These are phyloP conservation scores for Pseudochaenichthys georgianus DNA, from an alignment of 2,797 vertebrate species.

Conservation along the genomic window DNA sequence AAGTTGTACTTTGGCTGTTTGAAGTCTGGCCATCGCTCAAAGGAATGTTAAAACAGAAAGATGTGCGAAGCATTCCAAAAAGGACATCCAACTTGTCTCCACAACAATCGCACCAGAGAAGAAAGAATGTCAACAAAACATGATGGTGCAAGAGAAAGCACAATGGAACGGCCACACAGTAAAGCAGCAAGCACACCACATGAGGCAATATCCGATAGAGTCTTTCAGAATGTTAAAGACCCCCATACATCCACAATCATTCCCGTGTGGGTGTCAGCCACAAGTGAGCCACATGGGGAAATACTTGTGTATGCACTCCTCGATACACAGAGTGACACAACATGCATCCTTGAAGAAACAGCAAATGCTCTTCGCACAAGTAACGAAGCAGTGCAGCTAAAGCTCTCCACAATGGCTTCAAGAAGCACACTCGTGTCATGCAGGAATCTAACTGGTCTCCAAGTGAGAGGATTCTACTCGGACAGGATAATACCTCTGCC, in stretches of 20 bases:
- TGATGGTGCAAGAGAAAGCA: neutral
- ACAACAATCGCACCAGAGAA: neutral
- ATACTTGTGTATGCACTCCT: slow-evolving; percentile 7
- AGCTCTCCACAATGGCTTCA: too few species aligned
- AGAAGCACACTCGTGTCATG: too few species aligned
- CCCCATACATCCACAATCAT: neutral
- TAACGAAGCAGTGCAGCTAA: too few species aligned
- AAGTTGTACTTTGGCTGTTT: slow-evolving; percentile 39
- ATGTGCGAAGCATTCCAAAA: slow-evolving; percentile 14
- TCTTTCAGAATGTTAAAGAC: neutral
- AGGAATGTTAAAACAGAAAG: slow-evolving; percentile 4
- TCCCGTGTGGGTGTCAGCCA: slow-evolving; percentile 39
- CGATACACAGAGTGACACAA: too few species aligned
- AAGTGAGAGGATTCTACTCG: too few species aligned
- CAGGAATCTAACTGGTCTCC: too few species aligned
- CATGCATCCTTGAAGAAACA: too few species aligned
- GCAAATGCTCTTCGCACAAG: too few species aligned
- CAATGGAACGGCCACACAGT: too few species aligned
- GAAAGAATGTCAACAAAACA: neutral
- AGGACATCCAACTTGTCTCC: slow-evolving; percentile 34
- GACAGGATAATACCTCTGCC: too few species aligned
- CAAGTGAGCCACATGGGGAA: slow-evolving; percentile 21
- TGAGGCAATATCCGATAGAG: too few species aligned
- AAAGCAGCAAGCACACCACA: too few species aligned
- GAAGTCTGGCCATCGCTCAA: slow-evolving; percentile 35